Base-by-base conservation (phyloP, 2,113 vertebrate species). In the Phyllopteryx taeniolatus region DNA sequence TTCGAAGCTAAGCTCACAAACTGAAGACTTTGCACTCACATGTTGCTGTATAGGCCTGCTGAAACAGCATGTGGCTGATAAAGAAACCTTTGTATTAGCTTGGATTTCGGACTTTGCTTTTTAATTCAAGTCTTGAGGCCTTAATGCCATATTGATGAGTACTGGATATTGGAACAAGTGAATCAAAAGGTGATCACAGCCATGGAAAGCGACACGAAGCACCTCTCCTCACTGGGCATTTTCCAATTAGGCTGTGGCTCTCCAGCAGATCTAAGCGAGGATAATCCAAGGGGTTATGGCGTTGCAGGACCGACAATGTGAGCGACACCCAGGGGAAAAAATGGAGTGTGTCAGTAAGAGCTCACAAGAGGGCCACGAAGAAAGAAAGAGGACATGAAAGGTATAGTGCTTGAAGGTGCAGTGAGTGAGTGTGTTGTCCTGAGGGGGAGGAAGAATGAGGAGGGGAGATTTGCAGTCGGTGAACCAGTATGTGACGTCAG, bases 401-500 rank as follows among this genome's bases (percentile, higher is more conserved):
- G 12, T 31, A 13, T 4, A 6, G n/a, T 9, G 44, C n/a, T 47
- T 27, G 64, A 47, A 17, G 31, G 64, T 0, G 11, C 49, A 66
- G 72, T 51, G 53, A 42, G 72, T 54, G 53, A 42, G 9, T n/a
- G 63, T 19, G 53, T 69, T 63, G 49, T 39, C 47, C 73, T 15
- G 33, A 81, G 84, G 83, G 75, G 64, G 74, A 74, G 79, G 67
- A 75, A 10, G 66, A 49, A 46, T 7, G 11, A 83, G 82, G 85
- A 85, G 78, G 63, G 75, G 78, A 81, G 67, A 76, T 77, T 80
- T 54, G 75, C 73, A 70, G 83, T 86, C 89, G 90, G 89, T 79
- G 77, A 35, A 73, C 59, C 68, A 64, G 66, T 54, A 65, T 57
- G 86, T 92, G 92, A 93, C 92, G 91, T 93, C 91, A 93, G 77